Percentiles rank a stretch among this genome's conserved stretches.
phyloP scores from a whole-genome alignment of 2,888 invertebrate species.

The Dryobotodes eremita region DNA sequence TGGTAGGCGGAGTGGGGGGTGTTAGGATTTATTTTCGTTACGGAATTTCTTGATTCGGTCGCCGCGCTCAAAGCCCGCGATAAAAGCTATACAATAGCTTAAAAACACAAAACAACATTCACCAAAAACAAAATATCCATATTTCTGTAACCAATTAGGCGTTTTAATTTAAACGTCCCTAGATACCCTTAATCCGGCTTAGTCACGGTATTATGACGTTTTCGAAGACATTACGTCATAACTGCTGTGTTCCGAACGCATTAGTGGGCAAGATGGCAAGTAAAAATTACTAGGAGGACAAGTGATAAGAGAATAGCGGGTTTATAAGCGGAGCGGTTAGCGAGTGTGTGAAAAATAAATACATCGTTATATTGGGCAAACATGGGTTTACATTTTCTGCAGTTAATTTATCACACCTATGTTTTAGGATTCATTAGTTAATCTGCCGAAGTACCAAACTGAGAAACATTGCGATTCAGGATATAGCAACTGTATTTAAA shows the following conservation, averaged over 20 bases:
- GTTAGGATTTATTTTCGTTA: no score
- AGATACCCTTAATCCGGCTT: slow-evolving; percentile 72
- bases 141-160: slow-evolving; percentile 64
- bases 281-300: slow-evolving; percentile 69
- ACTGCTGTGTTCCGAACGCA: slow-evolving; percentile 70
- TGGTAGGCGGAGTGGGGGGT: no score
- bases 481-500: background rate
- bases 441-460: background rate
- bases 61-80: no score
- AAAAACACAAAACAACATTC: background rate
- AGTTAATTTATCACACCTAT: background rate
- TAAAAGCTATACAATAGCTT: no score
- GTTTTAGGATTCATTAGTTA: background rate
- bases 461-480: background rate
- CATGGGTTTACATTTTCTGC: background rate
- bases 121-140: slow-evolving; percentile 32
- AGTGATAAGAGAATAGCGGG: slow-evolving; percentile 57
- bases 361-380: background rate
- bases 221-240: slow-evolving; percentile 80
- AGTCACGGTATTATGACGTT: slow-evolving; percentile 77
- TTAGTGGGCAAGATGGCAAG: slow-evolving; percentile 72
- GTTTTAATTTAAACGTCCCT: slow-evolving; percentile 73
- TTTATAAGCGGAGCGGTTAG: slow-evolving; percentile 12
- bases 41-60: no score
- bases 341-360: background rate